Conservation (phyloP, 2,113 vertebrate genomes). For the Diadophis punctatus region DNA sequence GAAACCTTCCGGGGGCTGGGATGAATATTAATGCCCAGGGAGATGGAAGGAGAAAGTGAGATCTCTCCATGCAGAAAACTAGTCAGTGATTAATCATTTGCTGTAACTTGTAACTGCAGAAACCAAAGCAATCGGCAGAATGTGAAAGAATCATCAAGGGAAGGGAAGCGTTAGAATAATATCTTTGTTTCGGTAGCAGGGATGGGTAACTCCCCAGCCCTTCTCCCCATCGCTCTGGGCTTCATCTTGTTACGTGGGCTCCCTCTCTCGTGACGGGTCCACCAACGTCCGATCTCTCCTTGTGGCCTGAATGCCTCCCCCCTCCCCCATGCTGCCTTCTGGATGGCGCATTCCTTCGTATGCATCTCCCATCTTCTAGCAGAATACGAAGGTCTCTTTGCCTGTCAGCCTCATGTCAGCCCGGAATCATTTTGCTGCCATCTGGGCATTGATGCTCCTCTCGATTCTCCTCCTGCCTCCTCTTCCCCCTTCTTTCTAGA, state of each 20-base stretch:
- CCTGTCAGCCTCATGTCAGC: constrained; percentile 8
- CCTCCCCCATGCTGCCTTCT: neutral
- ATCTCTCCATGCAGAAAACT: constrained; percentile 28
- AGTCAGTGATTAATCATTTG: constrained; percentile 42
- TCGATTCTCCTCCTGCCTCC: constrained; percentile 9
- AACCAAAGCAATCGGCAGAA: neutral
- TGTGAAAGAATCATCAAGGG: constrained; percentile 9
- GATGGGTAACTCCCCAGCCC: constrained; percentile 46
- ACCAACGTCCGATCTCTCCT: neutral
- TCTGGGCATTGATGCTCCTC: constrained; percentile 42
- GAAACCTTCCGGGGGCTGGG: constrained; percentile 8
- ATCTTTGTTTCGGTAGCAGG: constrained; percentile 30
- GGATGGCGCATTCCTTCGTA: neutral
- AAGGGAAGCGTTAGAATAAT: constrained; percentile 41
- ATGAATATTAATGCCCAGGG: neutral
- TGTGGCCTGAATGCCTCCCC: neutral
- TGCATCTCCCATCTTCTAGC: neutral
- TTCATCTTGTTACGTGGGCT: neutral
- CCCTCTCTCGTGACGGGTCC: neutral
- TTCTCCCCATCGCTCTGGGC: constrained; percentile 28
- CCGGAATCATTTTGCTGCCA: constrained; percentile 46
- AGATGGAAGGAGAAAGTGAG: neutral
- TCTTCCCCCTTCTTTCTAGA: neutral
- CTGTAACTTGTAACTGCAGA: constrained; percentile 43
- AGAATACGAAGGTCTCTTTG: neutral